Evolutionary conservation across 2,888 invertebrate species (phyloP), one percentile per base, ranked within the genome.

Genomic region (Acleris cristana): DNA sequence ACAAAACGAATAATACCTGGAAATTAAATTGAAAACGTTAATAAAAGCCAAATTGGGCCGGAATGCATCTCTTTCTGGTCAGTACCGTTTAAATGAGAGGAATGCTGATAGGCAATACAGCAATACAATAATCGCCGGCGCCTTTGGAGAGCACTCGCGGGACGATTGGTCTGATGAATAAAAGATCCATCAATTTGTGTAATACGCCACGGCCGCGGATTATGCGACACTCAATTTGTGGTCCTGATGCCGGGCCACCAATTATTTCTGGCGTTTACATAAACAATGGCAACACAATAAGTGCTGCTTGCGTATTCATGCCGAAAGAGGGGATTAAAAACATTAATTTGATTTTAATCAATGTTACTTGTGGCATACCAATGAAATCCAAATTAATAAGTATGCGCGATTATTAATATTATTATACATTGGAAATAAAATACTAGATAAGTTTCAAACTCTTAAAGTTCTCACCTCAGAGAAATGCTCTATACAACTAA

Each of bases 161-260:
- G 86, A 85, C 88, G 91, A 91, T 90, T 90, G 90, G 89, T 85
- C 78, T 79, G 80, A 87, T 92, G 91, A 91, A 92, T 92, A 90
- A 92, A 92, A 92, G 84, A 92, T 91, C 72, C 77, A 83, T 82
- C 90, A 91, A 92, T 92, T 91, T 92, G 89, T 88, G 84, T 84
- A 86, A 88, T 84, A 83, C 76, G 74, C 83, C 77, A 82, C 73
- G 77, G 77, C 79, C 81, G 79, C 80, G 79, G 81, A 88, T 90
- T 89, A 90, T 87, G 82, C 89, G 82, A 80, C 79, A 81, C 84
- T 85, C 86, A 87, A 89, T 87, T 88, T 79, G 63, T 34, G 67
- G 52, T 48, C 54, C 61, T 56, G 62, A 61, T 66, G 62, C 48
- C 49, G 61, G 48, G 67, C 34, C 63, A 63, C 62, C 67, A 67